phyloP scores from a whole-genome alignment of 2,797 vertebrate genomes.

The Sebastes glaucus region DNA sequence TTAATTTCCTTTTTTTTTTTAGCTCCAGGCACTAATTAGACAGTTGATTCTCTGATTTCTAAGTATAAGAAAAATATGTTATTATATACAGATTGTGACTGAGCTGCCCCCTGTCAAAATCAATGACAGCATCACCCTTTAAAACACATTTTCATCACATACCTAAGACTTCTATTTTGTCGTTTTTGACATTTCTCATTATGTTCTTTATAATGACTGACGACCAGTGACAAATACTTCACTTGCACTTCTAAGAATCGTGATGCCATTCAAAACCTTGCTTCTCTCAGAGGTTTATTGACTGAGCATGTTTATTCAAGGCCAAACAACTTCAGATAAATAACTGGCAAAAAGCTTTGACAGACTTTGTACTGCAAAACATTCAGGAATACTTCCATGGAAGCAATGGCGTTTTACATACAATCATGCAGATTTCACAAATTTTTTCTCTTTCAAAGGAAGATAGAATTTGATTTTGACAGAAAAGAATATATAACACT shows the following conservation, averaged over 20 bases:
- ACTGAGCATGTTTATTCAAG: not conserved
- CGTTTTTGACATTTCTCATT: not conserved
- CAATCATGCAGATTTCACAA: not conserved
- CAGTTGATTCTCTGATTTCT: not conserved
- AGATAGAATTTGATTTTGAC: not conserved
- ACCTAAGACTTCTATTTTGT: not conserved
- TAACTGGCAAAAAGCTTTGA: not conserved
- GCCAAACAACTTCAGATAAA: constrained; percentile 19
- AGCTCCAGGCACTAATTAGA: not conserved
- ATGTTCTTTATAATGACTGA: not conserved
- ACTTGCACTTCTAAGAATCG: not conserved
- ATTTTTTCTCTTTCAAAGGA: not conserved
- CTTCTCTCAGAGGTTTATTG: constrained; percentile 9
- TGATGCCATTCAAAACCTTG: not conserved
- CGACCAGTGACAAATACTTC: not conserved
- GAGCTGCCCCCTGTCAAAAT: not conserved
- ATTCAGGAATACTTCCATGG: not conserved
- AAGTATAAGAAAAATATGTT: not conserved
- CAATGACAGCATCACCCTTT: not conserved
- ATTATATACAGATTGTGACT: not conserved
- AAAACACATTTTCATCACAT: not conserved
- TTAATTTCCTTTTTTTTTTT: not conserved
- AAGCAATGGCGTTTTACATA: not conserved
- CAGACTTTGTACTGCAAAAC: not conserved
- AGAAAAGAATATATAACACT: not conserved